Percentiles rank a stretch among this genome's conserved stretches.
Evolutionary conservation across 2,888 invertebrate species (phyloP).

Genomic region (Hyalella azteca): DNA sequence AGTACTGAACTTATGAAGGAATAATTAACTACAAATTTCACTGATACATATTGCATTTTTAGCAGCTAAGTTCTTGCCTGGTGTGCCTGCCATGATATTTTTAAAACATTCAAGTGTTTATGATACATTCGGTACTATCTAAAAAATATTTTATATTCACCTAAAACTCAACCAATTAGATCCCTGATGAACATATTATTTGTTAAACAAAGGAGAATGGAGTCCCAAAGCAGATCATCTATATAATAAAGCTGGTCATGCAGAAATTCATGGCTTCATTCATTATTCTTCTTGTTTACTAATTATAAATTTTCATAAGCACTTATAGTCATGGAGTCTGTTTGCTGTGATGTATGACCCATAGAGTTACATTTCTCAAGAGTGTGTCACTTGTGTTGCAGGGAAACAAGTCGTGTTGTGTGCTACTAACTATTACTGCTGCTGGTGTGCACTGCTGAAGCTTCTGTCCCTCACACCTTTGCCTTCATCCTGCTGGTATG

Average conservation of each 20-base stretch:
- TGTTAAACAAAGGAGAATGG: too few species aligned
- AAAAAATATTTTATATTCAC: too few species aligned
- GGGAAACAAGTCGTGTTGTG: slow-evolving; percentile 1
- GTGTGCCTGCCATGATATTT: too few species aligned
- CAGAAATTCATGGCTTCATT: too few species aligned
- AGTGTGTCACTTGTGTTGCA: neutral
- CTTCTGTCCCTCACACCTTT: slow-evolving; percentile 12
- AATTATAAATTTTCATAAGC: neutral
- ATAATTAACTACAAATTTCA: too few species aligned
- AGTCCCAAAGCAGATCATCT: neutral
- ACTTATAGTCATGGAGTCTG: neutral
- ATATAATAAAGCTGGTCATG: neutral
- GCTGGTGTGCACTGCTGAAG: neutral
- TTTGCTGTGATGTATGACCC: neutral
- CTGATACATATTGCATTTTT: too few species aligned
- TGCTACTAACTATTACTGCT: neutral
- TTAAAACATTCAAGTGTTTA: too few species aligned
- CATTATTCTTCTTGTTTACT: neutral
- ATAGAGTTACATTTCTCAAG: neutral
- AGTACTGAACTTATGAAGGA: too few species aligned
- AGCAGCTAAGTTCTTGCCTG: too few species aligned
- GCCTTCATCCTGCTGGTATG: slow-evolving; percentile 5
- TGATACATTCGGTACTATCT: too few species aligned
- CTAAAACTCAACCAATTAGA: too few species aligned
- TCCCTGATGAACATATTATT: too few species aligned